These are phyloP conservation scores for Acleris sparsana DNA, from an alignment of 2,888 invertebrate species.

Conservation along the genomic window DNA sequence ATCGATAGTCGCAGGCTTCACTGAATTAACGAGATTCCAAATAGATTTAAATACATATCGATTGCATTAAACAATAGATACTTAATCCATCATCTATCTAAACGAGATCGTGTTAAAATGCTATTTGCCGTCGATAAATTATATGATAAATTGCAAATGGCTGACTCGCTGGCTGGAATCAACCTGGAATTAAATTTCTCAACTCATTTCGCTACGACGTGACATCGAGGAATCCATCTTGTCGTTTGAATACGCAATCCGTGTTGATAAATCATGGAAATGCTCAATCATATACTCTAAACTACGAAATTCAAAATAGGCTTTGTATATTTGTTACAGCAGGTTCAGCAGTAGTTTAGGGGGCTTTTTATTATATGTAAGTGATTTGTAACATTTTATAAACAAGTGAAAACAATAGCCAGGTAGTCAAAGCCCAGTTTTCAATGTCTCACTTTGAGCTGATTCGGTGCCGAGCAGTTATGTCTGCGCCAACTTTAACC, in stretches of 20 bases:
- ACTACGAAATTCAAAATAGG: too few relatives aligned
- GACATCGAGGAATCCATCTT: constrained; percentile 12
- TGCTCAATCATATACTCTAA: too few relatives aligned
- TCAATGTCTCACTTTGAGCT: too few relatives aligned
- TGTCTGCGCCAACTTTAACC: too few relatives aligned
- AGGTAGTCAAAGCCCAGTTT: too few relatives aligned
- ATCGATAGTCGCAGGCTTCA: constrained; percentile 1
- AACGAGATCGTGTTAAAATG: constrained; percentile 31
- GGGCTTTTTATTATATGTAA: too few relatives aligned
- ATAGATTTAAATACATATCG: constrained; percentile 29
- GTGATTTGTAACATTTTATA: too few relatives aligned
- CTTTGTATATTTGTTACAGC: too few relatives aligned
- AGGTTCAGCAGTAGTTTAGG: too few relatives aligned
- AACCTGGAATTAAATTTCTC: constrained; percentile 28
- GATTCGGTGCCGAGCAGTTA: too few relatives aligned
- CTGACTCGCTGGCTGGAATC: constrained; percentile 10
- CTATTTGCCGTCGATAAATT: constrained; percentile 32
- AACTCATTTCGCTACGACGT: constrained; percentile 10
- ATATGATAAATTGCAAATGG: constrained; percentile 35
- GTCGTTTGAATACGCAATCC: neutral
- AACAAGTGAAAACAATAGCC: too few relatives aligned
- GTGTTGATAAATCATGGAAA: neutral
- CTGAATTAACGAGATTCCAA: constrained; percentile 17
- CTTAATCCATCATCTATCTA: constrained; percentile 29
- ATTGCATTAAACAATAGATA: constrained; percentile 15